phyloP scores from a whole-genome alignment of 2,888 invertebrate species.

The Brachyptera putata region DNA sequence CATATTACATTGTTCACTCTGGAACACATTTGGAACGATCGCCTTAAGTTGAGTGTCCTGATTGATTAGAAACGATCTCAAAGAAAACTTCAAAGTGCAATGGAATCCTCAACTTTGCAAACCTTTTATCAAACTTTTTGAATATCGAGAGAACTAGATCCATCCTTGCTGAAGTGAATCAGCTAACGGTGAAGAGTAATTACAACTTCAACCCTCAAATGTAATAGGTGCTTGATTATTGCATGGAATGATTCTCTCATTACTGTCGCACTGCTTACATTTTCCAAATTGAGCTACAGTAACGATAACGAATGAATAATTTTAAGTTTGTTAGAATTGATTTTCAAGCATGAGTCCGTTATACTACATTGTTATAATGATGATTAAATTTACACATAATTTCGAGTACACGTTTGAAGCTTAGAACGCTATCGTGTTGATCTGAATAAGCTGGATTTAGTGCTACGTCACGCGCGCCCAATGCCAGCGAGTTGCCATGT shows the following conservation, averaged over 20 bases:
- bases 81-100: not conserved
- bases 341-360: no score
- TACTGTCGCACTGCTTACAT: no score
- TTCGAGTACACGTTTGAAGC: no score
- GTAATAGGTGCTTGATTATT: not conserved
- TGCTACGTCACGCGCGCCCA: constrained; percentile 6
- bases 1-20: not conserved
- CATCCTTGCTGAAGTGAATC: not conserved
- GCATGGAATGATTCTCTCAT: not conserved
- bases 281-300: no score
- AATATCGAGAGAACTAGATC: not conserved
- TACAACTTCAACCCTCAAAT: not conserved
- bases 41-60: no score
- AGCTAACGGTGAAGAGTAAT: not conserved
- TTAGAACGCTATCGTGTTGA: not conserved
- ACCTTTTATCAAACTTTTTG: not conserved
- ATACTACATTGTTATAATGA: no score
- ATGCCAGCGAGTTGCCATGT: not conserved
- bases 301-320: no score
- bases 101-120: not conserved
- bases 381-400: no score
- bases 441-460: constrained; percentile 1
- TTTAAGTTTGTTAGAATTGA: no score
- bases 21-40: not conserved
- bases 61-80: not conserved